phyloP scores from a whole-genome alignment of 2,113 vertebrate species.

The Spea multiplicata region DNA sequence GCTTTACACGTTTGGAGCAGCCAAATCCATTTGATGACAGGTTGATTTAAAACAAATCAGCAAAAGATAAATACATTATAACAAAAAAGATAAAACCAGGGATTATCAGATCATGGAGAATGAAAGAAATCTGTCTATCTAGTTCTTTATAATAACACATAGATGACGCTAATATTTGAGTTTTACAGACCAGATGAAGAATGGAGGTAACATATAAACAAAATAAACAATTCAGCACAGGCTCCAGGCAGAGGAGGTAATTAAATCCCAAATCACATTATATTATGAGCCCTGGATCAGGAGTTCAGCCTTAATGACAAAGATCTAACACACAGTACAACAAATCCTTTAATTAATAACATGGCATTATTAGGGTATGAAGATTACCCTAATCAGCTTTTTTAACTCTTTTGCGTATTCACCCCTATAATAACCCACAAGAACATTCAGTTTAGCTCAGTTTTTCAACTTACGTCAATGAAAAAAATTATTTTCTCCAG shows the following conservation, averaged over 20 bases:
- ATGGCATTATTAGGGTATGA: slow-evolving; percentile 3
- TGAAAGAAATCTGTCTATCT: too few species aligned
- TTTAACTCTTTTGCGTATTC: background rate
- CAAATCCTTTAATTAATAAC: slow-evolving; percentile 14
- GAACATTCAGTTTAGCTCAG: too few species aligned
- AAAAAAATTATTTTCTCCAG: too few species aligned
- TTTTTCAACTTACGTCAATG: too few species aligned
- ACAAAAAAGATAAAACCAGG: too few species aligned
- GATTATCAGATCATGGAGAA: too few species aligned
- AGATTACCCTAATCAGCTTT: background rate
- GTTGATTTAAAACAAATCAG: too few species aligned
- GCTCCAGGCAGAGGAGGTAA: slow-evolving; percentile 12
- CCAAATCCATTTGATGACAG: too few species aligned
- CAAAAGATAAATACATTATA: too few species aligned
- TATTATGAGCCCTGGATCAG: slow-evolving; percentile 13
- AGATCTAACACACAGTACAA: slow-evolving; percentile 8
- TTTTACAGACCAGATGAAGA: background rate
- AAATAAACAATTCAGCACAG: slow-evolving; percentile 2
- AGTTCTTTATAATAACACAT: too few species aligned
- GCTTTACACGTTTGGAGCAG: too few species aligned
- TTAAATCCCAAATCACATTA: slow-evolving; percentile 27
- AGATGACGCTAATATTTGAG: too few species aligned
- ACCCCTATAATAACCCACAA: background rate
- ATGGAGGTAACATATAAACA: background rate
- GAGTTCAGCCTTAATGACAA: slow-evolving; percentile 13